Evolutionary conservation across 2,797 vertebrate genomes (phyloP).

Genomic region (Vireo griseus): DNA sequence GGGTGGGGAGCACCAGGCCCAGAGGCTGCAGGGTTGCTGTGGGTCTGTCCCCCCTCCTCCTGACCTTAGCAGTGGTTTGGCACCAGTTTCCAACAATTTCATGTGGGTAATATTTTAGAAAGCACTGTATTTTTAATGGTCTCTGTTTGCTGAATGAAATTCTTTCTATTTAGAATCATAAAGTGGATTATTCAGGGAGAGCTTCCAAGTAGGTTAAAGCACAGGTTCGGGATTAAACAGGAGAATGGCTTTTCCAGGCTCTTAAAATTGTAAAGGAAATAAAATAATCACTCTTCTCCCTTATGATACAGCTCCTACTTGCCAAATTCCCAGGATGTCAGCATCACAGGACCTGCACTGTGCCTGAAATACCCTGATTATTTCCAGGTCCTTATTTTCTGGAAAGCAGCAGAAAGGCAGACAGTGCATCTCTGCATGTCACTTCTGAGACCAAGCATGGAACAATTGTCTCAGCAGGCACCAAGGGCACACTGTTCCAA

Average conservation of each 20-base stretch:
- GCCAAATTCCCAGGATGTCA: not conserved
- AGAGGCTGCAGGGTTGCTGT: not conserved
- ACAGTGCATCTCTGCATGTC: accelerated
- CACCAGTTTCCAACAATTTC: not conserved
- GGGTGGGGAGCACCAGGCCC: not conserved
- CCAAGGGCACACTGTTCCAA: not conserved
- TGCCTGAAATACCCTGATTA: not conserved
- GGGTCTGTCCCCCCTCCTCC: not conserved
- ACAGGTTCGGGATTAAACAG: not conserved
- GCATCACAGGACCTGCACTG: accelerated
- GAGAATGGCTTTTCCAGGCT: not conserved
- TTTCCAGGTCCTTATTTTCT: not conserved
- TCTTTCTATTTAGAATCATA: not conserved
- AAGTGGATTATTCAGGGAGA: not conserved
- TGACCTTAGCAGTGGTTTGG: not conserved
- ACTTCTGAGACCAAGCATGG: accelerated
- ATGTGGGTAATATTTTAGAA: not conserved
- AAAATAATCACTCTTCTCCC: not conserved
- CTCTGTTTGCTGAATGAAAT: not conserved
- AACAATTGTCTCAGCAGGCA: not conserved
- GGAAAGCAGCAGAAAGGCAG: not conserved
- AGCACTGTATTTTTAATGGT: not conserved
- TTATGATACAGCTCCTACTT: not conserved
- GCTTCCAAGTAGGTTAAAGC: slow-evolving; percentile 33
- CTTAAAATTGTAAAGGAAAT: not conserved